Evolutionary conservation across 2,797 vertebrate genomes (phyloP).

Genomic region (Zalophus californianus): DNA sequence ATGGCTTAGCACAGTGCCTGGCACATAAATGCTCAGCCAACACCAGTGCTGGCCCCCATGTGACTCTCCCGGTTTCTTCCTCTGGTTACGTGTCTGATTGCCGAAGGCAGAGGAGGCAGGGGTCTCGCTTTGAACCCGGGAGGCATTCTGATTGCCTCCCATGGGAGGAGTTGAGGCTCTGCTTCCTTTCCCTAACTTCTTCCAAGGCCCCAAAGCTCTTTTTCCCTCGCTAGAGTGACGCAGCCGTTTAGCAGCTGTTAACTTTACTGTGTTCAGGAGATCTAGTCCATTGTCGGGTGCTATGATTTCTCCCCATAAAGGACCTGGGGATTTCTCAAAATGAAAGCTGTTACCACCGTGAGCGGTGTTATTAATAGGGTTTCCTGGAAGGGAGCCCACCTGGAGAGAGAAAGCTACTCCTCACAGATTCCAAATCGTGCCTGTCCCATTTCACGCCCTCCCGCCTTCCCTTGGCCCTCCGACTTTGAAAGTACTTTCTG

Average conservation of each 20-base stretch:
- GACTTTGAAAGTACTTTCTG: constrained; percentile 60
- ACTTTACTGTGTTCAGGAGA: constrained; percentile 19
- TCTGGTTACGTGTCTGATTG: background rate
- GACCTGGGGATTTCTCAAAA: constrained; percentile 61
- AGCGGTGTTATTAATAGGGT: constrained; percentile 37
- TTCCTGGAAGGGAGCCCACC: constrained; percentile 69
- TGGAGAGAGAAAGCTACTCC: constrained; percentile 53
- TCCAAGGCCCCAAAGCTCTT: background rate
- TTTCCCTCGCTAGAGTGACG: background rate
- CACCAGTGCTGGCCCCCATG: background rate
- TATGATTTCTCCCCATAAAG: constrained; percentile 51
- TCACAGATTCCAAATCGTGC: constrained; percentile 47
- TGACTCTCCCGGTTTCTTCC: background rate
- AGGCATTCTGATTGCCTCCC: background rate
- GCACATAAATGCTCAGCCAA: background rate
- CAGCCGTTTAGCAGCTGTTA: constrained; percentile 74
- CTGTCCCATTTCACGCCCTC: background rate
- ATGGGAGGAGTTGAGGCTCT: background rate
- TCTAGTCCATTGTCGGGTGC: constrained; percentile 18
- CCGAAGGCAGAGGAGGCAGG: background rate
- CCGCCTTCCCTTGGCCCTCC: constrained; percentile 20
- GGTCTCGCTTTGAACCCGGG: constrained; percentile 5
- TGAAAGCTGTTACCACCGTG: constrained; percentile 51
- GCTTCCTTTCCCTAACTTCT: background rate
- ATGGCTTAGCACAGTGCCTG: background rate